A percentile compares a stretch with the other conserved stretches of the same genome.
Conservation (phyloP, 2,888 invertebrate genomes). For the Cheilosia vernalis region DNA sequence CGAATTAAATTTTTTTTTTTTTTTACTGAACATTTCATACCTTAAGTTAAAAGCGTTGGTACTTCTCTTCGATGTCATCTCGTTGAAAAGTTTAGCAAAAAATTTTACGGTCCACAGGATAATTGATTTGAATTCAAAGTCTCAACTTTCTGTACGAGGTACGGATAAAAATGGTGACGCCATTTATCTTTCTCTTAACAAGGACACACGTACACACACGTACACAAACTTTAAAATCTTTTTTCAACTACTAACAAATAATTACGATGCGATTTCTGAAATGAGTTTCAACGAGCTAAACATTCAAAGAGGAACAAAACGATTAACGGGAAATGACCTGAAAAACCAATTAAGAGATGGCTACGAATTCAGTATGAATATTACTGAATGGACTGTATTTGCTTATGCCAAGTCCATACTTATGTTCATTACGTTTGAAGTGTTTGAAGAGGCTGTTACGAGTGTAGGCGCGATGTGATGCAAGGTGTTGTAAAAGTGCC, state of each 20-base stretch:
- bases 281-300: background rate
- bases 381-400: slow-evolving; percentile 31
- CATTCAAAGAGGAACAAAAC: background rate
- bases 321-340: slow-evolving; percentile 9
- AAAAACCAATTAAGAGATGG: slow-evolving; percentile 33
- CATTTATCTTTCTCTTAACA: background rate
- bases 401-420: slow-evolving; percentile 8
- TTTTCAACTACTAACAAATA: background rate
- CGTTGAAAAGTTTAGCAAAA: background rate
- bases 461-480: background rate
- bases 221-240: background rate
- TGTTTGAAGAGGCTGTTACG: slow-evolving; percentile 15
- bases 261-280: background rate
- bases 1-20: background rate
- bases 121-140: slow-evolving; percentile 4
- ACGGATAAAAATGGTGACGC: background rate
- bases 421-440: slow-evolving; percentile 34
- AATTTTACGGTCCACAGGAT: background rate
- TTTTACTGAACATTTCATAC: no score
- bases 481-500: background rate
- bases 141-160: background rate
- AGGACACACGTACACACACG: background rate
- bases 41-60: no score
- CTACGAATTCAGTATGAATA: background rate
- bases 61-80: background rate